Percentiles rank a stretch among this genome's conserved stretches.
Evolutionary conservation across 2,888 invertebrate species (phyloP).

Genomic region (Agrotis ipsilon): DNA sequence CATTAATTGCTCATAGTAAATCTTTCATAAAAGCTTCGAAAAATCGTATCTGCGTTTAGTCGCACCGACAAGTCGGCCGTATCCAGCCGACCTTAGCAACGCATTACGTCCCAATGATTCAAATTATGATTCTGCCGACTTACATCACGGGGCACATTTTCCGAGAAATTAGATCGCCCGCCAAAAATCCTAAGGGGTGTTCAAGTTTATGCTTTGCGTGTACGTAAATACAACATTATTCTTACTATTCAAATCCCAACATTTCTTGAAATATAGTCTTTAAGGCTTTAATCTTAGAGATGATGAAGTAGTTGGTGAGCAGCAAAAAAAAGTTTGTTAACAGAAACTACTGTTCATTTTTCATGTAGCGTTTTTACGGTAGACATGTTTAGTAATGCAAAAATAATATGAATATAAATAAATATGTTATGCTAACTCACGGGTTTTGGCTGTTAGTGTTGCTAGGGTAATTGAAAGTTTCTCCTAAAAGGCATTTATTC

Average conservation of each 20-base stretch:
- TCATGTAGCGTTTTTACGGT: constrained; percentile 74
- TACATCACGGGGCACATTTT: constrained; percentile 86
- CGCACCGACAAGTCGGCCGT: constrained; percentile 34
- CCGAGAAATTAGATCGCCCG: constrained; percentile 82
- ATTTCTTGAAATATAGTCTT: constrained; percentile 16
- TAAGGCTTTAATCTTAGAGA: constrained; percentile 15
- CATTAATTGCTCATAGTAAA: background rate
- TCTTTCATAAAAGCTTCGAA: background rate
- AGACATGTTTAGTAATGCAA: constrained; percentile 71
- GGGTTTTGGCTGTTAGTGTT: constrained; percentile 42
- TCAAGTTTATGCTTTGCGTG: constrained; percentile 72
- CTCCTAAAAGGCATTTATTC: background rate
- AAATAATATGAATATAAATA: constrained; percentile 66
- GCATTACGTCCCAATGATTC: constrained; percentile 77
- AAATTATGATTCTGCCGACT: constrained; percentile 83
- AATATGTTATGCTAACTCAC: constrained; percentile 60
- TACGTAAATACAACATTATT: constrained; percentile 64
- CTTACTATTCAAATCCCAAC: background rate
- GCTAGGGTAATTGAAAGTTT: constrained; percentile 12
- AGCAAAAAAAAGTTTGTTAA: constrained; percentile 44
- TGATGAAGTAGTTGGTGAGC: background rate
- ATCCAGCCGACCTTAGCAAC: constrained; percentile 58
- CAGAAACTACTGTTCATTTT: constrained; percentile 76
- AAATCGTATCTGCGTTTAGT: constrained; percentile 15
- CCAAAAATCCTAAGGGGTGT: constrained; percentile 74